Base-by-base conservation (phyloP, 2,113 vertebrate genomes). In the Ceuthmochares aereus region DNA sequence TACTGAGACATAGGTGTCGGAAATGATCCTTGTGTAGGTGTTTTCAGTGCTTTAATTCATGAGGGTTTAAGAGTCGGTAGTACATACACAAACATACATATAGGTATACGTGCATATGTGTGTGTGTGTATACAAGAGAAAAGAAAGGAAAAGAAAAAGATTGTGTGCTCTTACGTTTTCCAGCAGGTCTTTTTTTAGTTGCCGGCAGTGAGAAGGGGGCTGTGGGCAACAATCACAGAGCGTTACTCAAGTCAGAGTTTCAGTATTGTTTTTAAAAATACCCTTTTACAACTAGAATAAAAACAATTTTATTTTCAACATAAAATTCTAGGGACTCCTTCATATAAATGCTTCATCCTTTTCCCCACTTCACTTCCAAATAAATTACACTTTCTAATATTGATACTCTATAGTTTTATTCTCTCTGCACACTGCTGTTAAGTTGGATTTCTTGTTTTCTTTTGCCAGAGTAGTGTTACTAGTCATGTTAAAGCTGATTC, bases 381-480 rank as follows among this genome's bases (percentile, higher is more conserved):
- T 80, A 56, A 80, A 95, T 90, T 43, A 15, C n/a, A 30, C 22
- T 75, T 87, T 83, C 17, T 75, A 21, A 66, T 91, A 47, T 36
- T 91, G 55, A 64, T 90, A 72, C 49, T 77, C 34, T 72, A 3
- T 60, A 73, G 42, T 91, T 90, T 55, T 37, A 12, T 97, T 87
- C 81, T 77, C 69, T 87, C 82, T 74, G 43, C 58, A 52, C 81
- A 64, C 73, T 89, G 74, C 82, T 84, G 55, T 80, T 90, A 58
- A 68, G n/a, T 95, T 9, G 3, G 58, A 86, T 90, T 36, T 92
- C 70, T 87, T 97, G 72, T 96, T 96, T 96, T 93, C 62, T 87
- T 14, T 68, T 93, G 59, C 72, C 94, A 75, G 94, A 67, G 60
- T 59, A 34, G 74, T 73, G 72, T 94, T 74, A 30, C 58, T 93